Evolutionary conservation across 2,113 vertebrate species (phyloP), one percentile per base, ranked within the genome.

Genomic region (Gymnorhina tibicen): DNA sequence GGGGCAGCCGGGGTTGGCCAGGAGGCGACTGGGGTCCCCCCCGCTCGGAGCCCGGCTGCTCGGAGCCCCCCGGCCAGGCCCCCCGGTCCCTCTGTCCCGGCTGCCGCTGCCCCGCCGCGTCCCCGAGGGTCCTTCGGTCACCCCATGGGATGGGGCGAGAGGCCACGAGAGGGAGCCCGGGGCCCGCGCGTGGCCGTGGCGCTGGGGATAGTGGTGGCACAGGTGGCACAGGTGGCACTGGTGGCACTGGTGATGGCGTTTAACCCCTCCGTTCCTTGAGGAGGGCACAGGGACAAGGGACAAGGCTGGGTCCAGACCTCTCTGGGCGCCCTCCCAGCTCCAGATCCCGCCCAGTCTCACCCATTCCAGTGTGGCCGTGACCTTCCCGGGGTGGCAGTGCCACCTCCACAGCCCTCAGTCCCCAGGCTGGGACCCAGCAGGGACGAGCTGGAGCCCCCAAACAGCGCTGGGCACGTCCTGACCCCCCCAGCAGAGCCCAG

Each of bases 101-200:
- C 19, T 28, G 39, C 14, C 30, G 6, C 67, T 27, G 41, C 7
- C 23, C 56, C 33, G 3, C n/a, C 1, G 7, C 1, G 13, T 6
- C 37, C 77, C 66, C 8, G 49, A 2, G 37, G 18, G 47, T 41
- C 41, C 55, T 55, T 47, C n/a, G 16, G 52, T 9, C 33, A 32
- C 23, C 13, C 7, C 62, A 0, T 4, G 28, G 3, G 10, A 27
- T 5, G 67, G 53, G 23, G 32, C 1, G 30, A 41, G 41, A 6
- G 11, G 73, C 89, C 97, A 49, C 89, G 28, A 97, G 97, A 75
- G 86, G 95, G 96, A 84, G 93, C 93, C 79, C 58, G 11, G 79
- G 56, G 62, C 70, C 67, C 83, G 18, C 20, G 16, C 5, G 63
- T 28, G 78, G 33, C 24, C 6, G 26, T 10, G 50, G 58, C 18